Evolutionary conservation across 2,113 vertebrate species (phyloP).

Genomic region (Cynoglossus semilaevis): DNA sequence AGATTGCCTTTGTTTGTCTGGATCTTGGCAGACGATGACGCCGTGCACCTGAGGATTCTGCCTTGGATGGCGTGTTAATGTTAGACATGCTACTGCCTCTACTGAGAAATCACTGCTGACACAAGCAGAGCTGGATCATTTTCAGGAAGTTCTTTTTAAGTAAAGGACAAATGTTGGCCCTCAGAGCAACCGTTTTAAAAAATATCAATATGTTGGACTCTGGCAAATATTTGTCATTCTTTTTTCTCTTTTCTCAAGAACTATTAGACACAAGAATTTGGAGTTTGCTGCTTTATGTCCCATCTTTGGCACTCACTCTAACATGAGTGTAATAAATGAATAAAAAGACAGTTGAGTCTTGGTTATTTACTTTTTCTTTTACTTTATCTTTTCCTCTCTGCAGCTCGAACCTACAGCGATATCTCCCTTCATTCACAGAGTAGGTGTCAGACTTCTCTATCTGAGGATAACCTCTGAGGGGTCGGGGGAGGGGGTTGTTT

Average conservation of each 20-base stretch:
- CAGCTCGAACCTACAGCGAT: too few relatives aligned
- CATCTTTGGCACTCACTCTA: too few relatives aligned
- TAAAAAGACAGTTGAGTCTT: too few relatives aligned
- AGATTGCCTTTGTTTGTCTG: slow-evolving; percentile 61
- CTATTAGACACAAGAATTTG: too few relatives aligned
- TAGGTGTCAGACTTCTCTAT: slow-evolving; percentile 30
- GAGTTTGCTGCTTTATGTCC: too few relatives aligned
- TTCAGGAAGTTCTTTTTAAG: slow-evolving; percentile 62
- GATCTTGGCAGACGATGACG: slow-evolving; percentile 31
- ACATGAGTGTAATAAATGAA: too few relatives aligned
- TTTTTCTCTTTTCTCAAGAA: too few relatives aligned
- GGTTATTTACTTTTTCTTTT: too few relatives aligned
- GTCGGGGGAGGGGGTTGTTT: slow-evolving; percentile 9
- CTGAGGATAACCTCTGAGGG: slow-evolving; percentile 38
- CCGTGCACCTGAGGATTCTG: slow-evolving; percentile 60
- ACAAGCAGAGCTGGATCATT: slow-evolving; percentile 37
- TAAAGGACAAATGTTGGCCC: slow-evolving; percentile 54
- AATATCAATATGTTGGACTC: too few relatives aligned
- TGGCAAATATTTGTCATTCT: too few relatives aligned
- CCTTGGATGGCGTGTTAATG: slow-evolving; percentile 62
- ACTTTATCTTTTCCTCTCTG: too few relatives aligned
- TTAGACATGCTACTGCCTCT: slow-evolving; percentile 46
- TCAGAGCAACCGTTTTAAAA: slow-evolving; percentile 29
- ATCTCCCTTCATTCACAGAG: slow-evolving; percentile 3
- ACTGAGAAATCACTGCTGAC: slow-evolving; percentile 61